Evolutionary conservation across 2,113 vertebrate species (phyloP), one percentile per base, ranked within the genome.

Genomic region (Silurus glanis): DNA sequence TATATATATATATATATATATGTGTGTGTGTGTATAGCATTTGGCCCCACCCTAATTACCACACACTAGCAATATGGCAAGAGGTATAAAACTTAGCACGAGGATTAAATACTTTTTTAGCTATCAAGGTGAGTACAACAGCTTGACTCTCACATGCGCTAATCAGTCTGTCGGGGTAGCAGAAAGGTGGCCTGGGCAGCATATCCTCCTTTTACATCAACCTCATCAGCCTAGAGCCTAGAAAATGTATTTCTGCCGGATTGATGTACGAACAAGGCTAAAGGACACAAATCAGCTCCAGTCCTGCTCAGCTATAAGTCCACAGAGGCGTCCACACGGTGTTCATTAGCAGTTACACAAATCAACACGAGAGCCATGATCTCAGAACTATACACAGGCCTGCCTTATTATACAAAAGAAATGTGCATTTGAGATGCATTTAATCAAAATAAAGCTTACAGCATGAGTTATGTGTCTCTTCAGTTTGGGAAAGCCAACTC

Each of bases 291-390:
- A 58, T 66, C 84, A 51, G 47, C 28, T 21, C 56, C 37, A 25
- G 71, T 75, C n/a, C 25, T 14, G 51, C 19, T 2, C 61, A 56
- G 28, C 62, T 58, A 9, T 14, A 66, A 12, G 47, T 17, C 75
- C 58, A 66, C 25, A 59, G 19, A 59, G 19, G 28, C 25, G 19
- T 53, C 23, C 80, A 88, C 55, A 75, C 84, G 66, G 88, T 56
- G 47, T 56, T n/a, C 16, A 90, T 91, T 90, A 88, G 83, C 88
- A 88, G 85, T 85, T 84, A 91, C 89, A 87, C 72, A 91, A 88
- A 90, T 90, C 23, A 61, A 67, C 61, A 87, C 82, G 2, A 37
- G 37, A 37, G 80, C 90, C 87, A 62, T 80, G 88, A 87, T 10
- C 56, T 86, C 88, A 90, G 88, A 86, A 90, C 83, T 72, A 88